These are phyloP conservation scores for Neuroterus valhalla DNA, from an alignment of 1,140 invertebrate species.

Conservation along the genomic window DNA sequence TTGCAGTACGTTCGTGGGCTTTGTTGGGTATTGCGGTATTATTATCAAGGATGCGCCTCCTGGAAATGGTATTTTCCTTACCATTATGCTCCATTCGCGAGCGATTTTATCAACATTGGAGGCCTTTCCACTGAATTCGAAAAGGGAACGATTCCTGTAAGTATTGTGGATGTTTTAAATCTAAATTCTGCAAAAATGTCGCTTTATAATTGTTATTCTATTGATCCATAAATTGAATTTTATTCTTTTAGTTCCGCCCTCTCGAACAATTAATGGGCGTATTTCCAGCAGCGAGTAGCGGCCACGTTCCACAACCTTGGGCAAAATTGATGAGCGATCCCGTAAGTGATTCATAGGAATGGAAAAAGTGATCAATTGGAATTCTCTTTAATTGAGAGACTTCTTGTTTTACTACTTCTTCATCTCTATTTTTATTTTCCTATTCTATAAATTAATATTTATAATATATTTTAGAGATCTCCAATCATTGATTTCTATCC, in stretches of 20 bases:
- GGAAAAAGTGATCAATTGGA: neutral
- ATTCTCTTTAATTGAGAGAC: too few species aligned
- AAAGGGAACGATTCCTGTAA: constrained; percentile 89
- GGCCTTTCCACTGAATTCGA: constrained; percentile 92
- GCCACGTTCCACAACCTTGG: constrained; percentile 95
- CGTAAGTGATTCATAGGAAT: constrained; percentile 76
- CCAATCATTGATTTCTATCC: constrained; percentile 99
- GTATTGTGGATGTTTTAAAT: constrained; percentile 51
- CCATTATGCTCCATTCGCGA: constrained; percentile 99
- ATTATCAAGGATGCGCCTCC: constrained; percentile 99
- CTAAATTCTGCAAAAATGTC: neutral
- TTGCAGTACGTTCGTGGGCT: constrained; percentile 96
- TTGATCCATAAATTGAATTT: constrained; percentile 22
- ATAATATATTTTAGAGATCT: constrained; percentile 81
- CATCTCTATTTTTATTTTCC: constrained; percentile 17
- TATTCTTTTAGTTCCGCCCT: constrained; percentile 88
- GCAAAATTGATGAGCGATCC: constrained; percentile 95
- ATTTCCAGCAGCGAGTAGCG: constrained; percentile 96
- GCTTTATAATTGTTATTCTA: constrained; percentile 23
- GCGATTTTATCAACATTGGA: constrained; percentile 96
- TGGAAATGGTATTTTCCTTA: constrained; percentile 99
- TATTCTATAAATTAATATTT: constrained; percentile 48
- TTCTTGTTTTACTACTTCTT: too few species aligned
- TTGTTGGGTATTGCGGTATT: constrained; percentile 98
- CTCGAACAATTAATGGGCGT: constrained; percentile 99